Base-by-base conservation (phyloP, 2,888 invertebrate species). In the Gymnosoma rotundatum region DNA sequence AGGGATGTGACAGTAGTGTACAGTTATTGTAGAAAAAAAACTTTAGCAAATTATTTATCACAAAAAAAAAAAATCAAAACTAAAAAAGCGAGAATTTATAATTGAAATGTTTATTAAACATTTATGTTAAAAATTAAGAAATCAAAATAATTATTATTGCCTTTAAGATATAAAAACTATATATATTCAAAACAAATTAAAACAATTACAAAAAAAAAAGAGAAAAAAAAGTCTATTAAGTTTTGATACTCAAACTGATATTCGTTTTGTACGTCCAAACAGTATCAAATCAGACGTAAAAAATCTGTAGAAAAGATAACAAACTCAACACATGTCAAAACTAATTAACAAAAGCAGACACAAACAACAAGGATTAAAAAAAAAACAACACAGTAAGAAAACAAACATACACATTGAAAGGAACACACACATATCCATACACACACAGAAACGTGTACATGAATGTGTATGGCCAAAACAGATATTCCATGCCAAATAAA, bases 261-360 rank as follows among this genome's bases (percentile, higher is more conserved):
- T 67, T 52, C 38, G 48, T 50, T 79, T 73, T 61, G 60, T 73
- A 67, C 45, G 48, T 72, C 48, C 42, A 32, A 60, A 32, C 45
- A 32, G 7, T 50, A 16, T 42, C 50, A 56, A 74, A 84, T 84
- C 84, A 75, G 70, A 78, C 81, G 78, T 78, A 45, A 63, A 54
- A 85, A 85, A 85, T 83, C 82, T 72, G 56, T 58, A 69, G 60
- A 69, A 83, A 67, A 83, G 85, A 83, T 86, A 86, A 83, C 81
- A 82, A 86, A 83, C 70, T 83, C 81, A 82, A 86, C 83, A 83
- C 76, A 83, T 83, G 86, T 83, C 81, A 79, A 85, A 86, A 85
- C 85, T 86, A 82, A 85, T 83, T 85, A 86, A 86, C 84, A 84
- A 80, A 84, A 80, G 72, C 80, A 84, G 76, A 83, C 79, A 83